Conservation (phyloP, 2,888 invertebrate species). For the Halocaridina rubra region DNA sequence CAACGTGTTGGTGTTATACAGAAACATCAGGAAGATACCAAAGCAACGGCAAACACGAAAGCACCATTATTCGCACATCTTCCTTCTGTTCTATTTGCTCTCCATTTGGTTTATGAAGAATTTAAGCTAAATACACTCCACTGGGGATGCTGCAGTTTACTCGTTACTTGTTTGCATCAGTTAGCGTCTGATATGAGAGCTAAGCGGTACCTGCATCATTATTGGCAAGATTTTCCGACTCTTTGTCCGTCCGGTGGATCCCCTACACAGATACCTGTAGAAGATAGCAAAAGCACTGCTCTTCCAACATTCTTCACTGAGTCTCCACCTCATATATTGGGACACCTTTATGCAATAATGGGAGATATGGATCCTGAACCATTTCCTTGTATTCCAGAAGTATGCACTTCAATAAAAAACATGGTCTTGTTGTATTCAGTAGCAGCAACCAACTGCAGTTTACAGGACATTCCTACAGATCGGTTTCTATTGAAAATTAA, state of each 20-base stretch:
- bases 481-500: slow-evolving; percentile 29
- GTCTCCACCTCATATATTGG: slow-evolving; percentile 79
- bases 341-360: slow-evolving; percentile 78
- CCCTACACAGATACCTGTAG: slow-evolving; percentile 43
- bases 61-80: slow-evolving; percentile 80
- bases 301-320: slow-evolving; percentile 75
- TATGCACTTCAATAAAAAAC: slow-evolving; percentile 57
- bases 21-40: slow-evolving; percentile 63
- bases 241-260: slow-evolving; percentile 70
- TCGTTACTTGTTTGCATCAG: slow-evolving; percentile 80
- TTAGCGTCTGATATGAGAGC: slow-evolving; percentile 81
- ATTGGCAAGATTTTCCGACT: slow-evolving; percentile 86
- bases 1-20: slow-evolving; percentile 47
- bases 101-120: slow-evolving; percentile 93
- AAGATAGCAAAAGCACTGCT: slow-evolving; percentile 25
- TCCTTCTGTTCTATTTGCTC: slow-evolving; percentile 79
- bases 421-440: slow-evolving; percentile 56
- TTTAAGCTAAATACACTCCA: slow-evolving; percentile 82
- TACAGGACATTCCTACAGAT: slow-evolving; percentile 35
- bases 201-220: slow-evolving; percentile 80
- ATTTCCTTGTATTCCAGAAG: slow-evolving; percentile 56
- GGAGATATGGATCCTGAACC: slow-evolving; percentile 71
- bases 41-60: slow-evolving; percentile 73
- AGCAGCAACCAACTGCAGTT: slow-evolving; percentile 33
- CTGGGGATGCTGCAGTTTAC: slow-evolving; percentile 76